A percentile compares a stretch with the other conserved stretches of the same genome.
phyloP scores from a whole-genome alignment of 2,113 vertebrate species.

The Nansenia antarctica region DNA sequence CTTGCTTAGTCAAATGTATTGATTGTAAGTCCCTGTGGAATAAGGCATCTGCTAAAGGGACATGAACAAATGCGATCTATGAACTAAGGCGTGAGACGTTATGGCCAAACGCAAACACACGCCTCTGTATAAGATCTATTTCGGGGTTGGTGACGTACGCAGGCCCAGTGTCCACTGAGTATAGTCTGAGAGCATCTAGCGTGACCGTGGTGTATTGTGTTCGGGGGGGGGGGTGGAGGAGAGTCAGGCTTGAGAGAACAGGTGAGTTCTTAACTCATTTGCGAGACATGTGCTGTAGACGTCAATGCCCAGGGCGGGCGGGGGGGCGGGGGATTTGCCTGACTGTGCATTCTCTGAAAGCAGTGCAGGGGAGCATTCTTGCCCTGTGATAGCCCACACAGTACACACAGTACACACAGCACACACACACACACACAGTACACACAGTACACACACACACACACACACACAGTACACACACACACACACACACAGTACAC shows the following conservation, averaged over 20 bases:
- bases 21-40: no score
- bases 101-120: conserved; percentile 7
- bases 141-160: neutral
- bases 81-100: no score
- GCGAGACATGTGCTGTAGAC: conserved; percentile 5
- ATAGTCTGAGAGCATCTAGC: no score
- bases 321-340: conserved; percentile 12
- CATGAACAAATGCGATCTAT: no score
- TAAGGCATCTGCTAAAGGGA: no score
- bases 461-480: no score
- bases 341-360: conserved; percentile 37
- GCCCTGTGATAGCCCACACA: conserved; percentile 48
- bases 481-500: no score
- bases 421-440: no score
- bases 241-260: no score
- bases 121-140: conserved; percentile 3
- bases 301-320: neutral
- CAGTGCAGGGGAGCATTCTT: conserved; percentile 3
- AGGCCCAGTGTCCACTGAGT: conserved; percentile 3
- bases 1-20: no score
- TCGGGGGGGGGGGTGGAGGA: neutral
- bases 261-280: conserved; percentile 6
- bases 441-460: no score
- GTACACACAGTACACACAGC: no score
- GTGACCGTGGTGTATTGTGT: neutral